Evolutionary conservation across 2,888 invertebrate species (phyloP).

Genomic region (Yponomeuta cagnagella): DNA sequence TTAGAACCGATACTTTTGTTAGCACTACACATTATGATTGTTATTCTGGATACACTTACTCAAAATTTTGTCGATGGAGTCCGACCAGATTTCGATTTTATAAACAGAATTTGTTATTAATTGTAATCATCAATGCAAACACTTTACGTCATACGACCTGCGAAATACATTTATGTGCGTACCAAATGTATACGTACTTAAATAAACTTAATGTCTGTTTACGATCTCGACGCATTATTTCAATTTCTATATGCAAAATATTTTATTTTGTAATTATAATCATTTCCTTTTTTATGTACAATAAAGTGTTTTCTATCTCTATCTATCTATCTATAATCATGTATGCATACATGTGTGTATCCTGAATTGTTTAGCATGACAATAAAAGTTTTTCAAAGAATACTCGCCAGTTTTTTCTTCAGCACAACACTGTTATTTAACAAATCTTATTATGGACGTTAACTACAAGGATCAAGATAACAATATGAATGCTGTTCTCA

Average conservation of each 20-base stretch:
- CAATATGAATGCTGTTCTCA: constrained; percentile 9
- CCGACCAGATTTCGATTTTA: no score
- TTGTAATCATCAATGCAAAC: no score
- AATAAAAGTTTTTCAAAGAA: background rate
- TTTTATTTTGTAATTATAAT: background rate
- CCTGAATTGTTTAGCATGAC: background rate
- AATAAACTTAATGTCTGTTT: constrained; percentile 2
- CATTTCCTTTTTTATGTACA: no score
- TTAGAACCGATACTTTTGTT: no score
- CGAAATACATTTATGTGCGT: no score
- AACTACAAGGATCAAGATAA: background rate
- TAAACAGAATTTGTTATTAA: no score
- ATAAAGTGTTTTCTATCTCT: no score
- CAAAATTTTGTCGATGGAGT: no score
- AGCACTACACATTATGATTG: no score
- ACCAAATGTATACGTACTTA: background rate
- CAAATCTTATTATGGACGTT: background rate
- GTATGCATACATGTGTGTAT: background rate
- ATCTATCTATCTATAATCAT: no score
- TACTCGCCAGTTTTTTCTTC: background rate
- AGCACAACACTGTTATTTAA: background rate
- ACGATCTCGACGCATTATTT: background rate
- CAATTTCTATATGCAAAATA: background rate
- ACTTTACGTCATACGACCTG: no score
- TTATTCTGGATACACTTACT: no score